A percentile compares a stretch with the other conserved stretches of the same genome.
Evolutionary conservation across 2,797 vertebrate genomes (phyloP).

Genomic region (Falco rusticolus): DNA sequence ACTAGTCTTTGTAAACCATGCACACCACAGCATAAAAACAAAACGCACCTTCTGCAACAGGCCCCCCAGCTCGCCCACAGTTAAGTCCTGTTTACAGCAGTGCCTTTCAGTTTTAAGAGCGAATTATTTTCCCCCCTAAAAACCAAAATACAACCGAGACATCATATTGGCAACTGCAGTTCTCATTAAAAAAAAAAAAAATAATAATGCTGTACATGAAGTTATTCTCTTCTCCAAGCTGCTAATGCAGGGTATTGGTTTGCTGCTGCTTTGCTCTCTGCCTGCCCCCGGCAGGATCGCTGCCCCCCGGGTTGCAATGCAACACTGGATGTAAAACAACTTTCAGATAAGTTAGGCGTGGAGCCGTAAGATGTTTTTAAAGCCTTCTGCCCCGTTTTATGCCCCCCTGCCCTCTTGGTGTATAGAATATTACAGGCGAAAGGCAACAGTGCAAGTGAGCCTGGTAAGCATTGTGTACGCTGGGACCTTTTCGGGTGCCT

Average conservation of each 20-base stretch:
- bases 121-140: constrained; percentile 23
- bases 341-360: neutral
- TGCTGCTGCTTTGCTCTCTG: constrained; percentile 12
- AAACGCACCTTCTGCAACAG: constrained; percentile 67
- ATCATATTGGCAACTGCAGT: constrained; percentile 59
- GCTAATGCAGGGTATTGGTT: constrained; percentile 15
- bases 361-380: neutral
- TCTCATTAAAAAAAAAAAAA: neutral
- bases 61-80: neutral
- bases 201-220: constrained; percentile 55
- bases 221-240: constrained; percentile 34
- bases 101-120: constrained; percentile 54
- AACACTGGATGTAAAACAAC: neutral
- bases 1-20: constrained; percentile 78
- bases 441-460: constrained; percentile 54
- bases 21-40: constrained; percentile 77
- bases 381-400: neutral
- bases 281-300: neutral
- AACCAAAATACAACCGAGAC: constrained; percentile 55
- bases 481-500: neutral
- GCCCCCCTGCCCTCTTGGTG: neutral
- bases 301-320: neutral
- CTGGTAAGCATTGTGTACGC: neutral
- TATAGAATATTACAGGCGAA: constrained; percentile 30
- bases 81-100: constrained; percentile 57